Base-by-base conservation (phyloP, 2,113 vertebrate genomes). In the Micronisus gabar region DNA sequence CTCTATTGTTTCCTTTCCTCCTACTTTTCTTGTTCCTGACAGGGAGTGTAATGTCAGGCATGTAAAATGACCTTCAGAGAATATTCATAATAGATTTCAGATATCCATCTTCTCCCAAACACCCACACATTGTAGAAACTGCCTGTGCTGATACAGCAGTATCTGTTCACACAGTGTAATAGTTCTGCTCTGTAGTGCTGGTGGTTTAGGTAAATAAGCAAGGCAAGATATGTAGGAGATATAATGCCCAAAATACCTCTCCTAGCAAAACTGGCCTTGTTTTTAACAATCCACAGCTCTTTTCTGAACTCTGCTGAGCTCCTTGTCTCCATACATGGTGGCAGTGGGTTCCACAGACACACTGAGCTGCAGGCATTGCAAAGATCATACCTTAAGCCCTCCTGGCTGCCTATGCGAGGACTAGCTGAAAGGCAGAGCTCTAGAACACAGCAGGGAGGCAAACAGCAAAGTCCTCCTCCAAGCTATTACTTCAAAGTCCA, bases 1-100 rank as follows among this genome's bases (percentile, higher is more conserved):
- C 48, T 88, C 58, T 40, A 52, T 65, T 61, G 56, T 93, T 95
- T 96, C 58, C 53, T 92, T 90, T 82, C 79, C 82, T 93, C 86
- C 88, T 81, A 13, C 88, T 94, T 92, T 27, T 53, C 55, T 81
- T 47, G 78, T 61, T 88, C 79, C 79, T 86, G 81, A 58, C 83
- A 89, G 34, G 34, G 36, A 83, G 26, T 16, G 50, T 38, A 76
- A 76, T 9, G 38, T 75, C 75, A 91, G 67, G 50, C 43, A 38
- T 0, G 0, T 40, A 27, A 88, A 82, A 82, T 14, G 34, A 65
- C 85, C 72, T 82, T 76, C 73, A 65, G 56, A 25, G 66, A 56
- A 79, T 15, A 71, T 47, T 61, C 17, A 2, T 18, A 47, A 63
- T 2, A 30, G 32, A 43, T 85, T 59, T 53, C 62, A 86, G 78